Conservation (phyloP, 1,140 invertebrate species). For the Bombus sibiricus region DNA sequence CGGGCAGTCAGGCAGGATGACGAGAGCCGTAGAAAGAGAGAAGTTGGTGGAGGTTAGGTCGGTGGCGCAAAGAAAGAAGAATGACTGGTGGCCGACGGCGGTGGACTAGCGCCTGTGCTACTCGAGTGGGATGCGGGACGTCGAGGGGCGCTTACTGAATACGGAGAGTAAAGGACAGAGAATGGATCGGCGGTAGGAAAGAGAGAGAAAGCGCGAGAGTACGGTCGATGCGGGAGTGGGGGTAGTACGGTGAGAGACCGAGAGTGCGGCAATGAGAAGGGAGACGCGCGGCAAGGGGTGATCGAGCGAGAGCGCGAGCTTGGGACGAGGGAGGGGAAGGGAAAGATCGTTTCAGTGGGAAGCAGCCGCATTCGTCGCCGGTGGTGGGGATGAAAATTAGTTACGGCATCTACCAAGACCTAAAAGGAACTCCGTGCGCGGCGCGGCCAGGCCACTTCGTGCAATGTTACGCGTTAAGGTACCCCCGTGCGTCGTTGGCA, state of each 20-base stretch:
- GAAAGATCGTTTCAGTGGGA: slow-evolving; percentile 74
- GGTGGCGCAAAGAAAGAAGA: slow-evolving; percentile 72
- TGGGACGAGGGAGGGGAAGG: slow-evolving; percentile 52
- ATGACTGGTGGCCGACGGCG: slow-evolving; percentile 66
- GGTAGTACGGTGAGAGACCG: slow-evolving; percentile 31
- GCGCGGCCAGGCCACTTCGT: slow-evolving; percentile 75
- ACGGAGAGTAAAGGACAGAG: slow-evolving; percentile 31
- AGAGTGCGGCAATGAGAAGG: slow-evolving; percentile 40
- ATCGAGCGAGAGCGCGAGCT: slow-evolving; percentile 43
- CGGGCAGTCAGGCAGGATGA: slow-evolving; percentile 58
- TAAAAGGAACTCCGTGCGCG: slow-evolving; percentile 77
- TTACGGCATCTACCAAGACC: slow-evolving; percentile 81
- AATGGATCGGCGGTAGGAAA: background rate
- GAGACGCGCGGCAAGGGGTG: slow-evolving; percentile 25
- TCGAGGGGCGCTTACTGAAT: slow-evolving; percentile 47
- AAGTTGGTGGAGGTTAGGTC: slow-evolving; percentile 56
- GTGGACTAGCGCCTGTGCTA: slow-evolving; percentile 63
- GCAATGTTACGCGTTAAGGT: slow-evolving; percentile 80
- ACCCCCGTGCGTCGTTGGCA: slow-evolving; percentile 70
- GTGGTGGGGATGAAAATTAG: slow-evolving; percentile 80
- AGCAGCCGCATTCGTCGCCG: slow-evolving; percentile 66
- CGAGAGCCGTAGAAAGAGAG: slow-evolving; percentile 55
- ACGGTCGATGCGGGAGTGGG: slow-evolving; percentile 24
- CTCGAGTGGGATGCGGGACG: slow-evolving; percentile 49
- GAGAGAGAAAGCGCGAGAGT: slow-evolving; percentile 18